Evolutionary conservation across 2,113 vertebrate species (phyloP).

Genomic region (Castor canadensis): DNA sequence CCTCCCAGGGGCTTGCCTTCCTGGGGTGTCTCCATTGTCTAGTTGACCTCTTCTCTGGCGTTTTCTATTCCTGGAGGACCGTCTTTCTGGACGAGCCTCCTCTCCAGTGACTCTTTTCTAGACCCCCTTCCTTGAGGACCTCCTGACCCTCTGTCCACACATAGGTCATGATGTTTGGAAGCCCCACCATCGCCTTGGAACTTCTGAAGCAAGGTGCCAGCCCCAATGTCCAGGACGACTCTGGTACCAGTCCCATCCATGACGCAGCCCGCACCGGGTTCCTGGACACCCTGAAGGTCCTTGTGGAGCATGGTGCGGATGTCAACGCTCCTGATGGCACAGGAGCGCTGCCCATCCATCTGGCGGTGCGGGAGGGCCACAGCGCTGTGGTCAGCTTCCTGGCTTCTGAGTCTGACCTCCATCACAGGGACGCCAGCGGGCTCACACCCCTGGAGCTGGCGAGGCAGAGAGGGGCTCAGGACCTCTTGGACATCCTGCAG

Average conservation of each 20-base stretch:
- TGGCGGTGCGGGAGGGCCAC: conserved; percentile 89
- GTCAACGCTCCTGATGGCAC: conserved; percentile 86
- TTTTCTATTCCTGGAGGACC: not conserved
- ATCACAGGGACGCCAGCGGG: conserved; percentile 85
- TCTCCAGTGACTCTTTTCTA: not conserved
- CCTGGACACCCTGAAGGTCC: conserved; percentile 88
- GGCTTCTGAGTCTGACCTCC: conserved; percentile 86
- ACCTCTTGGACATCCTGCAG: conserved; percentile 77
- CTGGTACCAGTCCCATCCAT: conserved; percentile 88
- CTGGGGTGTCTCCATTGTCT: not conserved
- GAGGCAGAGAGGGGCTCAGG: conserved; percentile 72
- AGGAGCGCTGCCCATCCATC: conserved; percentile 90
- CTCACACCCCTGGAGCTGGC: conserved; percentile 89
- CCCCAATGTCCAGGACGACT: conserved; percentile 90
- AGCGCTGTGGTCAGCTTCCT: conserved; percentile 87
- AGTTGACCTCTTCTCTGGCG: not conserved
- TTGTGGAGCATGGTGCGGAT: conserved; percentile 89
- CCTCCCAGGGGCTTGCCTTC: not conserved
- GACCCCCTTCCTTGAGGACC: not conserved
- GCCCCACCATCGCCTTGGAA: conserved; percentile 85
- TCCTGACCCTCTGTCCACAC: not conserved
- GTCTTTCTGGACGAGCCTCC: not conserved
- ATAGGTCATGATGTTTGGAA: conserved; percentile 96
- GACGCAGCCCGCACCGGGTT: conserved; percentile 93
- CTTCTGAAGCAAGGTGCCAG: conserved; percentile 92